Conservation (phyloP, 2,797 vertebrate genomes). For the Syngnathus rostellatus region DNA sequence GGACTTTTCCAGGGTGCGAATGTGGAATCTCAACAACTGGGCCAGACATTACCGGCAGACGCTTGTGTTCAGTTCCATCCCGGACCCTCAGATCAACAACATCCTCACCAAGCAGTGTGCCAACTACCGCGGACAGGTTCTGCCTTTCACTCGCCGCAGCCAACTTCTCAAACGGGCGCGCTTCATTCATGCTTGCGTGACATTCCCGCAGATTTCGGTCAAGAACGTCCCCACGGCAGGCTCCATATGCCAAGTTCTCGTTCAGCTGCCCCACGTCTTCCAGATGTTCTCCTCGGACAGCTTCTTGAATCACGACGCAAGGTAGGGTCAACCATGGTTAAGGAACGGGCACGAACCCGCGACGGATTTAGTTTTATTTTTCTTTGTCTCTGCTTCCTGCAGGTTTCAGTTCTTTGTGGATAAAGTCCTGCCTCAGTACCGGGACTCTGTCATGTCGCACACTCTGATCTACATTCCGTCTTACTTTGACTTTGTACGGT, state of each 20-base stretch:
- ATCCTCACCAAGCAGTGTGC: constrained; percentile 83
- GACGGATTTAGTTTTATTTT: background rate
- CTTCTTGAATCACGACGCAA: constrained; percentile 74
- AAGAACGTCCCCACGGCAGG: constrained; percentile 76
- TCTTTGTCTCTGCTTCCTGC: background rate
- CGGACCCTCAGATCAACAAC: constrained; percentile 88
- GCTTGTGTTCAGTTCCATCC: constrained; percentile 83
- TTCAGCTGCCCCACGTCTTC: constrained; percentile 93
- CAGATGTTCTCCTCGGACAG: constrained; percentile 78
- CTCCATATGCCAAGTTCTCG: constrained; percentile 85
- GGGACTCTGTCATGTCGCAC: constrained; percentile 92
- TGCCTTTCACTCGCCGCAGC: background rate
- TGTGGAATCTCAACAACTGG: constrained; percentile 92
- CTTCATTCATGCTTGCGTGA: too few species aligned
- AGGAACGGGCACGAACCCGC: too few species aligned
- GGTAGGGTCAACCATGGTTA: constrained; percentile 59
- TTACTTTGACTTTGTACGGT: constrained; percentile 90
- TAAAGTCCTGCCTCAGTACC: constrained; percentile 89
- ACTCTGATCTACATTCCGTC: constrained; percentile 87
- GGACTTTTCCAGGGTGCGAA: constrained; percentile 91
- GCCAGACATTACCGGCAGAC: constrained; percentile 86
- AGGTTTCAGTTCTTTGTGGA: constrained; percentile 89
- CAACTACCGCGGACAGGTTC: constrained; percentile 85
- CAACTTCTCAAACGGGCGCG: too few species aligned
- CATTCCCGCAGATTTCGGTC: constrained; percentile 63